These are phyloP conservation scores for Euura lappo DNA, from an alignment of 1,140 invertebrate genomes.

Conservation along the genomic window DNA sequence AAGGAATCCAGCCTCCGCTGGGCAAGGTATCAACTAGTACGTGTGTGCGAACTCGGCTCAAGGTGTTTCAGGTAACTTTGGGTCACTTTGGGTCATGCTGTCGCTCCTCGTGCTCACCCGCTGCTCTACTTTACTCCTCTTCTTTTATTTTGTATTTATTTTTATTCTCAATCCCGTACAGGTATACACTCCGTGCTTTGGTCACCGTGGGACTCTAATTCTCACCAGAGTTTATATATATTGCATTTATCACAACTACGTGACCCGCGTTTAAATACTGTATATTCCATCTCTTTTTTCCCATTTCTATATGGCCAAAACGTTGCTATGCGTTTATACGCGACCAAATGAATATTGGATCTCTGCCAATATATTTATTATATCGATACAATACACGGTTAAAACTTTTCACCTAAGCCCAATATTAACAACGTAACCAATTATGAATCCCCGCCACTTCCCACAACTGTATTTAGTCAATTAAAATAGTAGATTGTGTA, in stretches of 20 bases:
- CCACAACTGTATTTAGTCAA: background rate
- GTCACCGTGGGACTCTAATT: slow-evolving; percentile 48
- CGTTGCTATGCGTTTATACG: background rate
- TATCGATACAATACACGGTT: background rate
- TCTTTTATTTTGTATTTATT: background rate
- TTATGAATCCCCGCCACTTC: background rate
- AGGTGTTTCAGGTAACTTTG: background rate
- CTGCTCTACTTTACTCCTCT: background rate
- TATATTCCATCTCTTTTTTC: background rate
- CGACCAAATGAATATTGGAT: slow-evolving; percentile 1
- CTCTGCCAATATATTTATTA: background rate
- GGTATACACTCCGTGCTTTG: slow-evolving; percentile 15
- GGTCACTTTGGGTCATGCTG: background rate
- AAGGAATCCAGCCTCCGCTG: background rate
- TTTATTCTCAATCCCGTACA: background rate
- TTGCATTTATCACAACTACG: slow-evolving; percentile 55
- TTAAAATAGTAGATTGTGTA: too few species aligned
- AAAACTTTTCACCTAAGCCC: background rate
- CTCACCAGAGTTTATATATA: slow-evolving; percentile 54
- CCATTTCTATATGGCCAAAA: background rate
- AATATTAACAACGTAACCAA: background rate
- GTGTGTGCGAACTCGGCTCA: background rate
- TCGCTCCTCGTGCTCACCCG: background rate
- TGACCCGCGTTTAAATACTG: slow-evolving; percentile 23
- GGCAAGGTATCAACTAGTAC: background rate